Evolutionary conservation across 2,797 vertebrate species (phyloP).

Genomic region (Selene dorsalis): DNA sequence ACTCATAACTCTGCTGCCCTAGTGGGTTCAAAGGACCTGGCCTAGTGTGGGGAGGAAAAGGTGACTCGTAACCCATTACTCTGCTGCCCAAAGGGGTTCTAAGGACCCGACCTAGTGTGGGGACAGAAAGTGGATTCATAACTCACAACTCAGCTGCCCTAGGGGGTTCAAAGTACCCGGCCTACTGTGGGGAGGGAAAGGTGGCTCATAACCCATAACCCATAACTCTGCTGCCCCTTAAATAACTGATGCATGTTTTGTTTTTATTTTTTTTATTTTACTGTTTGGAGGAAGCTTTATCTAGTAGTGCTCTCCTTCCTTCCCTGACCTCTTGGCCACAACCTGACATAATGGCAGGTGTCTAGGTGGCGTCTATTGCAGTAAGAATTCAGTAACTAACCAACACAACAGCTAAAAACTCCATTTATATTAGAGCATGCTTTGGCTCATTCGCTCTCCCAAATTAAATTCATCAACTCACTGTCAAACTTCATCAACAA

Average conservation of each 20-base stretch:
- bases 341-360: neutral
- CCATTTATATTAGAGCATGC: neutral
- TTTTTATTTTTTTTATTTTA: conserved; percentile 9
- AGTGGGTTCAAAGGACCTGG: too few species aligned
- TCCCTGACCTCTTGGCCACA: conserved; percentile 14
- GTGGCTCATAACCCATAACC: too few species aligned
- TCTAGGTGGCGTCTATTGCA: neutral
- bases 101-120: too few species aligned
- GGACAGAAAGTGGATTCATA: too few species aligned
- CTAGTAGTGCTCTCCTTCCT: conserved; percentile 2
- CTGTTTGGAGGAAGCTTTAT: neutral
- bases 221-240: too few species aligned
- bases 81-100: too few species aligned
- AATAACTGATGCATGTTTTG: conserved; percentile 7
- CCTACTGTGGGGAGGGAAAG: too few species aligned
- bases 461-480: conserved; percentile 4
- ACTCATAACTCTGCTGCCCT: too few species aligned
- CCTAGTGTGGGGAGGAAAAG: too few species aligned
- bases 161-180: too few species aligned
- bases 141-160: too few species aligned
- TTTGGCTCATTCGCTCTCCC: neutral
- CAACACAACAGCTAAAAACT: neutral
- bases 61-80: too few species aligned
- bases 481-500: neutral
- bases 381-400: conserved; percentile 5